phyloP scores from a whole-genome alignment of 2,797 vertebrate species.

The Peromyscus melanophrys region DNA sequence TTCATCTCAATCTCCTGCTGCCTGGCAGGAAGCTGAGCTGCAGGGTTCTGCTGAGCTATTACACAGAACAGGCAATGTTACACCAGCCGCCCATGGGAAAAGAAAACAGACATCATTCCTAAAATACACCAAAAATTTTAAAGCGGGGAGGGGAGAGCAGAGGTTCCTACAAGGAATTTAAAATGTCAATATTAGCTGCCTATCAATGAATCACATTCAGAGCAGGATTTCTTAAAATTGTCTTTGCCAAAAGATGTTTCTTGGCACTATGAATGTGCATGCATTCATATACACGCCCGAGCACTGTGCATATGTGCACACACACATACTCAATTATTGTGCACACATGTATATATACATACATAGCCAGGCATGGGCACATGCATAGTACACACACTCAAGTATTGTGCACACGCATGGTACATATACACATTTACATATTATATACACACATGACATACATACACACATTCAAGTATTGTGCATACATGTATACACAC shows the following conservation, averaged over 20 bases:
- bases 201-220: background rate
- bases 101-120: background rate
- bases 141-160: background rate
- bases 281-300: background rate
- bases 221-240: constrained; percentile 28
- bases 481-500: too few species aligned
- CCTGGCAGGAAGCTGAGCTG: constrained; percentile 91
- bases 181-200: background rate
- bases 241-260: constrained; percentile 21
- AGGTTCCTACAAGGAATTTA: background rate
- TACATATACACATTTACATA: background rate
- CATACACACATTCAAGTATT: background rate
- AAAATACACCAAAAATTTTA: background rate
- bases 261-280: background rate
- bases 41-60: constrained; percentile 94
- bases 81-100: constrained; percentile 20
- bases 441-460: background rate
- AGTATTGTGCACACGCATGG: background rate
- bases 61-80: constrained; percentile 68
- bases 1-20: constrained; percentile 94
- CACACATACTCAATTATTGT: background rate
- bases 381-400: background rate
- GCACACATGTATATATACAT: background rate
- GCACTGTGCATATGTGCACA: background rate
- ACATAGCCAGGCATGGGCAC: background rate